Percentiles rank a stretch among this genome's conserved stretches.
phyloP scores from a whole-genome alignment of 2,888 invertebrate species.

The Oligia strigilis region DNA sequence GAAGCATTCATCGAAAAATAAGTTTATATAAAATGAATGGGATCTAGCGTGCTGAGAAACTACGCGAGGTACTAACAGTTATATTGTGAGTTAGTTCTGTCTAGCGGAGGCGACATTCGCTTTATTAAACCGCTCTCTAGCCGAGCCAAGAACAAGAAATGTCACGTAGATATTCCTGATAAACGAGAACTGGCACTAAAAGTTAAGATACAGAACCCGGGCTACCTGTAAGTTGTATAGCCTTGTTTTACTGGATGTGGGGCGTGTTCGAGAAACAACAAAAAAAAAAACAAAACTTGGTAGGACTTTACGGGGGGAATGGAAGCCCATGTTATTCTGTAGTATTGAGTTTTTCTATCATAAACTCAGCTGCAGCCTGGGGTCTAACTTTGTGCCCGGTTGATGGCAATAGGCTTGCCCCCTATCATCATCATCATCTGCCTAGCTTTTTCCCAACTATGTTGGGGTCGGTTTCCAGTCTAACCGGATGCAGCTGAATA shows the following conservation, averaged over 20 bases:
- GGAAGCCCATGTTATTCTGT: background rate
- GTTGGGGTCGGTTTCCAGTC: too few species aligned
- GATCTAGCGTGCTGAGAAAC: background rate
- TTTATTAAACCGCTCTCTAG: constrained; percentile 52
- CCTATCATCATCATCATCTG: too few species aligned
- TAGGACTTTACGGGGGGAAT: too few species aligned
- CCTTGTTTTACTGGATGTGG: background rate
- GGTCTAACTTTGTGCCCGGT: background rate
- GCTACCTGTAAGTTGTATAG: background rate
- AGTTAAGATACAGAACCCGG: background rate
- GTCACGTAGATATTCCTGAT: constrained; percentile 8
- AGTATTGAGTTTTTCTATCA: background rate
- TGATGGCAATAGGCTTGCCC: background rate
- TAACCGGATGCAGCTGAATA: too few species aligned
- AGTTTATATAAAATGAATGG: background rate
- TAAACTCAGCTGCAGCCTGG: background rate
- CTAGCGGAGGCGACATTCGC: constrained; percentile 37
- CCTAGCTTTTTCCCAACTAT: too few species aligned
- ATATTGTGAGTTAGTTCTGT: constrained; percentile 15
- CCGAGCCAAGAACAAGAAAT: constrained; percentile 37
- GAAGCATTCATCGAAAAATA: background rate
- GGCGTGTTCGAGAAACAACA: background rate
- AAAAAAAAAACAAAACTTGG: background rate
- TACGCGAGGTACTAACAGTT: background rate
- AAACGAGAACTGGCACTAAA: constrained; percentile 29